Conservation (phyloP, 1,140 invertebrate genomes). For the Caenorhabditis elegans region DNA sequence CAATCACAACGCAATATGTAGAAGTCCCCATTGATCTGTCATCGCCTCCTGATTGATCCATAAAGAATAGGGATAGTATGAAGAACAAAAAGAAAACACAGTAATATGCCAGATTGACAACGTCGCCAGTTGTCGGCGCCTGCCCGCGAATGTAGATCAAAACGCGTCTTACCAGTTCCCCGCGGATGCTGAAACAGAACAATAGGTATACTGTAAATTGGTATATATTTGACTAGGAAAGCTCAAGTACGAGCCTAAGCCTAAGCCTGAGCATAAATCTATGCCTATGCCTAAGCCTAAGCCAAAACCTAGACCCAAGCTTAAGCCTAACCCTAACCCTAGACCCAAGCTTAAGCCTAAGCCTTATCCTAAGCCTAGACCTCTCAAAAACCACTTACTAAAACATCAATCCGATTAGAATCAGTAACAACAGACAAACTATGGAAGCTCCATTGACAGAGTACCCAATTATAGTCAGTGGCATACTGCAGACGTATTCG, state of each 20-base stretch:
- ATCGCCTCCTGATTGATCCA: background rate
- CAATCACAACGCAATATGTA: constrained; percentile 22
- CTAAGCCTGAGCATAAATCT: too few species aligned
- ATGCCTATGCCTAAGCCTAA: too few species aligned
- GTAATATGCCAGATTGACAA: background rate
- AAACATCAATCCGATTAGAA: constrained; percentile 21
- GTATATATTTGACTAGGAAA: too few species aligned
- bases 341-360: too few species aligned
- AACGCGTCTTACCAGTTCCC: background rate
- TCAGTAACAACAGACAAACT: background rate
- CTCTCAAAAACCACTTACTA: background rate
- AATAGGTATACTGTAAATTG: too few species aligned
- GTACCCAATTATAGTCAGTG: constrained; percentile 8
- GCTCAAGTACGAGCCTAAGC: too few species aligned
- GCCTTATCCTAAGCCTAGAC: too few species aligned
- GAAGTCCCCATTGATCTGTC: background rate
- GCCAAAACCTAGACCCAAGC: too few species aligned
- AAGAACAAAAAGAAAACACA: constrained; percentile 29
- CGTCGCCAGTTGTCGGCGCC: background rate
- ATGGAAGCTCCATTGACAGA: constrained; percentile 23
- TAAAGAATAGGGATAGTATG: constrained; percentile 10
- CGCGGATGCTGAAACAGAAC: background rate
- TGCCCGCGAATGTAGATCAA: constrained; percentile 5
- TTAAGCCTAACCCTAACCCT: too few species aligned
- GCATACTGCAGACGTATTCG: background rate